Evolutionary conservation across 2,113 vertebrate genomes (phyloP), one percentile per base, ranked within the genome.

Genomic region (Scophthalmus maximus): DNA sequence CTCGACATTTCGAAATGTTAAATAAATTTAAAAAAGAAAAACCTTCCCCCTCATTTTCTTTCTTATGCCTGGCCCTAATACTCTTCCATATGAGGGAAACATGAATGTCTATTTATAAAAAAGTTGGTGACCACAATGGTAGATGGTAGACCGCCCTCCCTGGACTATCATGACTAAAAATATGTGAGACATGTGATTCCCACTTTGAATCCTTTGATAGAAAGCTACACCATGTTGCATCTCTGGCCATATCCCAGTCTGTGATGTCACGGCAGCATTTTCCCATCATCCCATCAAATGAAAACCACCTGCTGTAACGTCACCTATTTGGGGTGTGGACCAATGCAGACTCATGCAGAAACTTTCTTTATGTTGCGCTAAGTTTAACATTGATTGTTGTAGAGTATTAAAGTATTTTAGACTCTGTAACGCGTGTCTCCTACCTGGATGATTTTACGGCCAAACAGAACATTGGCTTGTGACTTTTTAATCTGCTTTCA

Each of bases 211-310:
- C 56, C 51, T 61, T 14, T 29, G 30, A 20, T 26, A 55, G 1
- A 49, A 36, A 51, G 50, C 22, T 22, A 40, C 58, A 27, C 42
- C 32, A 42, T 47, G 65, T 36, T 25, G 44, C 9, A 68, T 58
- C 36, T 74, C 50, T 66, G 59, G 68, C 44, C 20, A 40, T 6
- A 18, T 46, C 29, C 32, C 22, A 60, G 15, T 50, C 44, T 1
- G 40, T 68, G 66, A 78, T 27, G 53, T 47, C 26, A 63, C 27
- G 18, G 58, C 83, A 76, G 59, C 63, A 79, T 76, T 68, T 79
- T 68, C 63, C 50, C 32, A 73, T 67, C 59, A 42, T 27, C 36
- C 32, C n/a, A 53, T 55, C 36, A 22, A 18, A 79, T 76, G 10
- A n/a, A 63, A 68, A 64, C 56, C 67, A 82, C 70, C 63, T 34